These are phyloP conservation scores for Tortrix viridana DNA, from an alignment of 2,888 invertebrate genomes.

Conservation along the genomic window DNA sequence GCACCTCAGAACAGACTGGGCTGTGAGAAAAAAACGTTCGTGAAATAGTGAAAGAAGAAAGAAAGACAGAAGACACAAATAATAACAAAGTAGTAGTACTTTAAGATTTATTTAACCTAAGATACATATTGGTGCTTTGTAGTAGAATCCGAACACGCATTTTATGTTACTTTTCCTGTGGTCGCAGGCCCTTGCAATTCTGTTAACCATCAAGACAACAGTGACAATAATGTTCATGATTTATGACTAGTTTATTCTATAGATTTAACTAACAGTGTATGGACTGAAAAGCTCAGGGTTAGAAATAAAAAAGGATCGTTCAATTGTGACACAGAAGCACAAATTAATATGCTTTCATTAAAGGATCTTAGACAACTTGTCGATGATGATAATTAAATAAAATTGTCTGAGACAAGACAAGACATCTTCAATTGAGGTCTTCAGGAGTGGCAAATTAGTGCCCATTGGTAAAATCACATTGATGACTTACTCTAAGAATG, in stretches of 20 bases:
- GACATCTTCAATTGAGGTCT: constrained; percentile 1
- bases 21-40: neutral
- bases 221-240: neutral
- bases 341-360: neutral
- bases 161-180: no score
- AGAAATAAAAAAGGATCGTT: neutral
- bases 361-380: neutral
- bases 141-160: no score
- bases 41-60: neutral
- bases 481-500: neutral
- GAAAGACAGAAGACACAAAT: neutral
- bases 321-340: neutral
- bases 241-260: constrained; percentile 1
- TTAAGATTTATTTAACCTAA: no score
- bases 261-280: neutral
- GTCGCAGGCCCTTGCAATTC: no score
- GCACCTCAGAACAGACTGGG: constrained; percentile 5
- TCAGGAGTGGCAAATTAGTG: constrained; percentile 1
- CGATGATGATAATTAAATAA: neutral
- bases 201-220: no score
- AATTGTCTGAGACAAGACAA: constrained; percentile 15
- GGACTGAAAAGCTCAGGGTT: neutral
- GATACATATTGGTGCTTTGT: no score
- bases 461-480: neutral
- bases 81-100: no score